Base-by-base conservation (phyloP, 2,113 vertebrate species). In the Rhipidura dahli region DNA sequence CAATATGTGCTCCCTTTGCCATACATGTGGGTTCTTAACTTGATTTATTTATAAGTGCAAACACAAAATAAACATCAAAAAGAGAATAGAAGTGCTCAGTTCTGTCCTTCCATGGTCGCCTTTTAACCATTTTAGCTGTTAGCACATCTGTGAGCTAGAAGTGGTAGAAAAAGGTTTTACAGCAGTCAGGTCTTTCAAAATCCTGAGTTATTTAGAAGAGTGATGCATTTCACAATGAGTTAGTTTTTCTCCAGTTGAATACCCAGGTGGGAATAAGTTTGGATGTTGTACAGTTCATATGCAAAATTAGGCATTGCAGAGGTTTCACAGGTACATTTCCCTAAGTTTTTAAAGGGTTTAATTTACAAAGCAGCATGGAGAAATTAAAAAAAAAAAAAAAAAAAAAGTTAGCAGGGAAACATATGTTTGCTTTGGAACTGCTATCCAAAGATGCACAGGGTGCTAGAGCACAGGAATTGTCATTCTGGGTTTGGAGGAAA, bases 11-110 rank as follows among this genome's bases (percentile, higher is more conserved):
- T 82, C 24, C 19, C 8, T 57, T n/a, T 63, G 20, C 5, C 4
- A 1, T 44, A 3, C 30, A 10, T 22, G 3, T 49, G 37, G 5
- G 4, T 49, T 11, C 10, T 50, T 1, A 12, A 12, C 39, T 72
- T 22, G 2, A 37, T 33, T 10, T 50, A 5, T 47, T 66, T 53
- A 45, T 56, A 11, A 15, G 64, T 47, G 15, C 4, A 40, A 44
- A 37, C 13, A 37, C 16, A 70, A 66, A 33, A 26, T n/a, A n/a
- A 8, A 11, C 22, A 24, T 39, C 2, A 3, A 30, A 79, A 40
- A 72, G 54, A 42, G 4, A 3, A 10, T 9, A 37, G 16, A 53
- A 70, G 8, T 23, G 24, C 51, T 86, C 44, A 31, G 0, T 56
- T 57, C 26, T 82, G 21, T 80, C 21, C 18, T 76, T 63, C 47